Base-by-base conservation (phyloP, 2,797 vertebrate genomes). In the Hypotaenidia okinawae region DNA sequence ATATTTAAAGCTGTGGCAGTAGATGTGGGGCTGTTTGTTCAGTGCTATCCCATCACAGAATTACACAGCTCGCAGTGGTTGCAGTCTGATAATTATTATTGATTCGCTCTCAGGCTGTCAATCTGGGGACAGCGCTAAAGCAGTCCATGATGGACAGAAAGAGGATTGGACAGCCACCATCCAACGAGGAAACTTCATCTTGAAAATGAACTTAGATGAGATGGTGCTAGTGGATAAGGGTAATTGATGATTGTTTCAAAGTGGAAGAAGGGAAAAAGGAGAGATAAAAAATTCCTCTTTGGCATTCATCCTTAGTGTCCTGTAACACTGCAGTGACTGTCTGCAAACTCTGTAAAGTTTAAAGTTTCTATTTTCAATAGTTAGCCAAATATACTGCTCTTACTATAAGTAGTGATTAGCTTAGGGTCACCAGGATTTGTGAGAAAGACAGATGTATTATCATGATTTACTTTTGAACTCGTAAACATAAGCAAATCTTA, bases 221-320 rank as follows among this genome's bases (percentile, higher is more conserved):
- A 99, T 98, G 98, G 98, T 98, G 98, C 95, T 92, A 97, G 98
- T 98, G 98, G 98, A 99, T 99, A 98, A 98, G 98, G 96, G 98
- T 99, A 99, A 99, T 98, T 99, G 98, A 99, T 99, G 98, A 99
- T 98, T 99, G 98, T 99, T 99, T 99, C 98, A 98, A 97, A 97
- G 97, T 91, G 91, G 96, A 97, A 97, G 94, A 97, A 97, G 90
- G 95, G 91, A 90, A 98, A 94, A 97, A 96, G 95, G 85, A 97
- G 95, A 96, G 97, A 96, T 95, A 97, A 97, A 90, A 97, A 97
- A 96, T 86, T 97, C 90, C 96, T 96, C 96, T 96, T 97, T 97
- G 96, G 96, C 95, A 97, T 96, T 97, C 95, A 97, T 98, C 91
- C 95, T 96, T 93, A 47, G 94, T 96, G 96, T 95, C 92, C 95